Base-by-base conservation (phyloP, 2,888 invertebrate genomes). In the Mellilla xanthometata region DNA sequence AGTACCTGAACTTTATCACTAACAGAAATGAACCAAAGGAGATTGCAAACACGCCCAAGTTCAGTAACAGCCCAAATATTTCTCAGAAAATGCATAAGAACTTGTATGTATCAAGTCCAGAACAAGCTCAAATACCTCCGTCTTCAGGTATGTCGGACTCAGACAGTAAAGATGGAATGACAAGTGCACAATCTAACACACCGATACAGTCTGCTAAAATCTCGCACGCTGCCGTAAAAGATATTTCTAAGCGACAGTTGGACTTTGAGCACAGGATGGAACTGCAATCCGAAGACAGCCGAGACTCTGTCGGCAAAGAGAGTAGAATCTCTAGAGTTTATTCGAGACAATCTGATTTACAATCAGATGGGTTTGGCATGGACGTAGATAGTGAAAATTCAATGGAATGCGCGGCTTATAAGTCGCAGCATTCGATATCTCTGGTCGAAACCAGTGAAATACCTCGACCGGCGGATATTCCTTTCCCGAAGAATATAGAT, bases 401-500 rank as follows among this genome's bases (percentile, higher is more conserved):
- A 2, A 88, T 87, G 88, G 90, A 90, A 63, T 85, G 88, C 70
- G 80, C 74, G n/a, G 68, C 79, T 41, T 90, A 80, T 56, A 90
- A 89, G 62, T 88, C 90, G 1, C 82, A 78, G 12, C 88, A 87
- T 66, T 90, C 89, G 7, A 90, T 90, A 56, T 89, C 87, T 9
- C 58, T 84, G 54, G 63, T 90, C 15, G 86, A 90, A 69, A 90
- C 90, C 28, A 85, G 79, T 68, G 90, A 90, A 26, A 82, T 90
- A 66, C 80, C 87, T 9, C 74, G 84, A 57, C 90, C 90, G 9
- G 90, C 90, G n/a, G 85, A 85, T 53, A 88, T 91, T 49, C 81
- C 81, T 2, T 89, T 90, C 45, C 90, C 90, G 7, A 77, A 88
- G 47, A 82, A 91, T 39, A 91, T 95, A 23, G 95, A 98, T 91